Evolutionary conservation across 2,888 invertebrate genomes (phyloP).

Genomic region (Caenorhabditis sp.): DNA sequence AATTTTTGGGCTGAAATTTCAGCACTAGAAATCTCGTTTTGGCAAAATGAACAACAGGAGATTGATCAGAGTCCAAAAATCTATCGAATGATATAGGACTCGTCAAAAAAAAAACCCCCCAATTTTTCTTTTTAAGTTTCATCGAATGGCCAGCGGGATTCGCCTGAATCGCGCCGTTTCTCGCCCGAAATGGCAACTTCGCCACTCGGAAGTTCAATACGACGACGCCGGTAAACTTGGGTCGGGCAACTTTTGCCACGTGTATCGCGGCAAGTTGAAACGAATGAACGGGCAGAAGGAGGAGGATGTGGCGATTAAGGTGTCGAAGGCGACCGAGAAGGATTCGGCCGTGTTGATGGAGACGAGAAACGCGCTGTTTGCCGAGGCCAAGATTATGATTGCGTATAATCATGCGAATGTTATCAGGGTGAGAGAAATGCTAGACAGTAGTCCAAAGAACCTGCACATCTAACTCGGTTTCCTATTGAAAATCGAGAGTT

Average conservation of each 20-base stretch:
- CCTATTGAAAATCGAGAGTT: no score
- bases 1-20: no score
- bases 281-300: slow-evolving; percentile 17
- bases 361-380: slow-evolving; percentile 42
- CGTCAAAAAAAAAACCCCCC: no score
- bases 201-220: slow-evolving; percentile 16
- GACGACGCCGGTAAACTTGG: slow-evolving; percentile 29
- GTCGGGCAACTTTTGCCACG: slow-evolving; percentile 46
- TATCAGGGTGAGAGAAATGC: slow-evolving; percentile 23
- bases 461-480: no score
- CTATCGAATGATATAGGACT: no score
- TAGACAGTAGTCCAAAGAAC: no score
- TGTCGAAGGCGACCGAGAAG: slow-evolving; percentile 22
- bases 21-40: no score
- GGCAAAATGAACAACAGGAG: no score
- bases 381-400: slow-evolving; percentile 58
- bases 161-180: slow-evolving; percentile 13
- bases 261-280: slow-evolving; percentile 29
- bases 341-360: slow-evolving; percentile 61
- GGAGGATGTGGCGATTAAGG: slow-evolving; percentile 62
- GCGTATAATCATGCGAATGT: slow-evolving; percentile 53
- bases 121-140: slow-evolving; percentile 7
- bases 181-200: slow-evolving; percentile 27
- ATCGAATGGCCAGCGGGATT: slow-evolving; percentile 31
- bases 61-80: no score